Base-by-base conservation (phyloP, 2,113 vertebrate genomes). In the Macrotus californicus region DNA sequence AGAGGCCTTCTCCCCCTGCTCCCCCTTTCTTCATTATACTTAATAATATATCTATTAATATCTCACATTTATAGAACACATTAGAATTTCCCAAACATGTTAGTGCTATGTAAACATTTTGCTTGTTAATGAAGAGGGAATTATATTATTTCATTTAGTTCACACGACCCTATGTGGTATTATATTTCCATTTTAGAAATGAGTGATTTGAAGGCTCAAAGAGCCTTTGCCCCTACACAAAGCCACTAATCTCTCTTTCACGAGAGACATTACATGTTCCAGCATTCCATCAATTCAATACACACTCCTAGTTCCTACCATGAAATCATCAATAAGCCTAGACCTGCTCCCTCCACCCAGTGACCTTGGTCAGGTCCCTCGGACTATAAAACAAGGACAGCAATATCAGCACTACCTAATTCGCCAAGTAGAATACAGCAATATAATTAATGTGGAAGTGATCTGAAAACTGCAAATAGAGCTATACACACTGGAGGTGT, bases 391-490 rank as follows among this genome's bases (percentile, higher is more conserved):
- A 70, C 48, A 75, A 64, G n/a, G 61, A 31, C 11, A 73, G 10
- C 50, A 34, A 11, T 26, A 70, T 26, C 34, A 72, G 59, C 66
- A 18, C 16, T 52, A 54, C 9, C n/a, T 61, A 73, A 85, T 61
- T 89, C 41, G 4, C 18, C 19, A 92, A 46, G 50, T 41, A 56
- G 61, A 86, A 29, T 39, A 80, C 54, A 92, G 76, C 52, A 87
- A 66, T 48, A 34, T 81, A 52, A 95, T 95, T 93, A 93, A 73
- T 0, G 9, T 54, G 66, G 50, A 93, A 91, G 70, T 80, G 90
- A 82, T 90, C 5, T 75, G 85, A 67, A 95, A 91, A 96, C 83
- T 91, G 79, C 79, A 52, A 91, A 77, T 67, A 94, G n/a, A 56
- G 48, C 61, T 91, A 21, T 29, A 39, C 26, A 41, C 41, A 91